A percentile compares a stretch with the other conserved stretches of the same genome.
phyloP scores from a whole-genome alignment of 2,113 vertebrate genomes.

The Turdus rufiventris region DNA sequence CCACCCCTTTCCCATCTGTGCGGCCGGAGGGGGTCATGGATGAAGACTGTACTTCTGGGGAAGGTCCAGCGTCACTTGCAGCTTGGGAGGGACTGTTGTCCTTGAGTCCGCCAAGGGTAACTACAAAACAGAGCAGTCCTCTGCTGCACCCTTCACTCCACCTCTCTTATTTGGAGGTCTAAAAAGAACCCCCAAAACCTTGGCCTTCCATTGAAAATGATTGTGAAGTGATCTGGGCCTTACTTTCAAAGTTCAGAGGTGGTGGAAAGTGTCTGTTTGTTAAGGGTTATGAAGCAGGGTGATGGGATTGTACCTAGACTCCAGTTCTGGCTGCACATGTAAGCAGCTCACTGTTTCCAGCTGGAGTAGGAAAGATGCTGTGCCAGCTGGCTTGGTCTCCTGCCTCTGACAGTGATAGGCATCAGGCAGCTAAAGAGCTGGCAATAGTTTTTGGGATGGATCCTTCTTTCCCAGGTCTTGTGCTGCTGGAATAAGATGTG shows the following conservation, averaged over 20 bases:
- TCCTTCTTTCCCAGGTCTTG: background rate
- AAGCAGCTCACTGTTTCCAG: background rate
- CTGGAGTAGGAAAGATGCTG: background rate
- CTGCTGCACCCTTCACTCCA: rapidly evolving
- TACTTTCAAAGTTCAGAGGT: background rate
- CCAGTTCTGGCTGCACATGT: background rate
- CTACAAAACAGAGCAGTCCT: background rate
- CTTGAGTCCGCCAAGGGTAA: background rate
- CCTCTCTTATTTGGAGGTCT: background rate
- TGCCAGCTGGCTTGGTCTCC: background rate
- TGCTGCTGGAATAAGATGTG: background rate
- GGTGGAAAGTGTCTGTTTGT: background rate
- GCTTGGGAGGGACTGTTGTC: background rate
- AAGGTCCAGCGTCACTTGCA: background rate
- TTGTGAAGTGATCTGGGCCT: background rate
- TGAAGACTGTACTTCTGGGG: background rate
- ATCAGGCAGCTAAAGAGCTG: background rate
- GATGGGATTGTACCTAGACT: background rate
- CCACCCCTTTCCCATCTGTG: background rate
- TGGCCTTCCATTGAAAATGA: background rate
- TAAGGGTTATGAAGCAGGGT: background rate
- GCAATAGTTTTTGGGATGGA: background rate
- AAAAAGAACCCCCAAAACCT: background rate
- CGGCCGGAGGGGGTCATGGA: background rate
- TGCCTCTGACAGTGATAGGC: background rate